A percentile compares a stretch with the other conserved stretches of the same genome.
Evolutionary conservation across 2,113 vertebrate species (phyloP).

Genomic region (Labeo rohita): DNA sequence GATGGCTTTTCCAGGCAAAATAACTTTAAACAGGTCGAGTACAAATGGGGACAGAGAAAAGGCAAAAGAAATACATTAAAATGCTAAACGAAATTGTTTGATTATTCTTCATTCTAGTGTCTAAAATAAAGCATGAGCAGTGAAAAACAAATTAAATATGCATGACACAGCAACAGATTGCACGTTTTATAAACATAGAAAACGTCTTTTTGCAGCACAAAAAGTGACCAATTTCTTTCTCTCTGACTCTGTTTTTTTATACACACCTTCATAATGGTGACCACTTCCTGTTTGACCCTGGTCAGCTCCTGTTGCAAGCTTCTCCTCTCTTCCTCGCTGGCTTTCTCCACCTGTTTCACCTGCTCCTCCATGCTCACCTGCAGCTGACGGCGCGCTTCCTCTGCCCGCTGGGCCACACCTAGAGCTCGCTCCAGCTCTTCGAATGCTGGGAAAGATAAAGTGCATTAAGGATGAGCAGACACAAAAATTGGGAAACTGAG

Average conservation of each 20-base stretch:
- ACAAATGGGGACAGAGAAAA: constrained; percentile 6
- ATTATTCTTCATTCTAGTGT: not conserved
- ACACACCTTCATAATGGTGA: constrained; percentile 89
- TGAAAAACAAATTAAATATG: not conserved
- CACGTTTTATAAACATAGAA: not conserved
- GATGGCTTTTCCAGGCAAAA: constrained; percentile 41
- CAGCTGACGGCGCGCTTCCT: constrained; percentile 87
- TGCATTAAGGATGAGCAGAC: not conserved
- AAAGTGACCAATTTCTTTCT: too few relatives aligned
- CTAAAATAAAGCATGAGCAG: constrained; percentile 3
- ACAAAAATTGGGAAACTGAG: not conserved
- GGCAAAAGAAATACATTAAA: constrained; percentile 16
- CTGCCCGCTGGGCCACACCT: constrained; percentile 85
- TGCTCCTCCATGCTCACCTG: constrained; percentile 89
- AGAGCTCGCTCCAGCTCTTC: constrained; percentile 92
- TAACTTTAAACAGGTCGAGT: not conserved
- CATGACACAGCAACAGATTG: not conserved
- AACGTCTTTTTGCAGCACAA: not conserved
- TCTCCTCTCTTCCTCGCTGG: constrained; percentile 86
- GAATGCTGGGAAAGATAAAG: constrained; percentile 79
- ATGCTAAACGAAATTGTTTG: not conserved
- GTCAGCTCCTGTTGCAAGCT: constrained; percentile 88
- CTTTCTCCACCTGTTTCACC: constrained; percentile 83
- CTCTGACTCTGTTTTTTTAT: not conserved
- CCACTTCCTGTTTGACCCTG: constrained; percentile 89